Conservation (phyloP, 2,888 invertebrate species). For the Mantis religiosa region DNA sequence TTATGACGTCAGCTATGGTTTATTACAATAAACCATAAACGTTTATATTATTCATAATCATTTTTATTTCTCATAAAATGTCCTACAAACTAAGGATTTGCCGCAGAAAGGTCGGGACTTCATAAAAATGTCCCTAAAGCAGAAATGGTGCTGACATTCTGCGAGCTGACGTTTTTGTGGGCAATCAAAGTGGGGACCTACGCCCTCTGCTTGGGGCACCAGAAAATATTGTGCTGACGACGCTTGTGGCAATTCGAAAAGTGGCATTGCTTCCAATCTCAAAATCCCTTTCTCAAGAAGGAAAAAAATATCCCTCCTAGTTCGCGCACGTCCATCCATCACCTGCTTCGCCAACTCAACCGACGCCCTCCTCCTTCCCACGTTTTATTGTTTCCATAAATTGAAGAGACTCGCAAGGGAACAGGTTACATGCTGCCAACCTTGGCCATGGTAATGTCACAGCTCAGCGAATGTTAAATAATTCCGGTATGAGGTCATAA, state of each 20-base stretch:
- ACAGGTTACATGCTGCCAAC: background rate
- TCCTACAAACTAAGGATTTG: too few species aligned
- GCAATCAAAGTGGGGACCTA: background rate
- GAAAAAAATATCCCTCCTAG: background rate
- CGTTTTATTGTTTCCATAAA: slow-evolving; percentile 27
- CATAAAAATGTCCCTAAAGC: background rate
- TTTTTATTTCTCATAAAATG: too few species aligned
- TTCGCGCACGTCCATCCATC: slow-evolving; percentile 12
- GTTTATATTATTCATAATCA: too few species aligned
- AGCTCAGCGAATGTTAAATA: background rate
- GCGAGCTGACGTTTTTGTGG: background rate
- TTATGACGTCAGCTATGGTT: too few species aligned
- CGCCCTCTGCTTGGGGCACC: background rate
- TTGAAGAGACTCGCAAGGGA: background rate
- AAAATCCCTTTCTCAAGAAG: background rate
- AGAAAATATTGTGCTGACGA: slow-evolving; percentile 10
- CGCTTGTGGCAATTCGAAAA: background rate
- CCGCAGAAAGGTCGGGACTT: background rate
- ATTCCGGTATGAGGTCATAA: background rate
- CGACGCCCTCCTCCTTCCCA: background rate
- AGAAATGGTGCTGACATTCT: background rate
- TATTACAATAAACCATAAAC: too few species aligned
- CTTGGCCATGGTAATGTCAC: background rate
- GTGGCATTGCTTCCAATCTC: background rate
- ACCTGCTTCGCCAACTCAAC: background rate